Evolutionary conservation across 2,797 vertebrate species (phyloP), one percentile per base, ranked within the genome.

Genomic region (Muscicapa comitata): DNA sequence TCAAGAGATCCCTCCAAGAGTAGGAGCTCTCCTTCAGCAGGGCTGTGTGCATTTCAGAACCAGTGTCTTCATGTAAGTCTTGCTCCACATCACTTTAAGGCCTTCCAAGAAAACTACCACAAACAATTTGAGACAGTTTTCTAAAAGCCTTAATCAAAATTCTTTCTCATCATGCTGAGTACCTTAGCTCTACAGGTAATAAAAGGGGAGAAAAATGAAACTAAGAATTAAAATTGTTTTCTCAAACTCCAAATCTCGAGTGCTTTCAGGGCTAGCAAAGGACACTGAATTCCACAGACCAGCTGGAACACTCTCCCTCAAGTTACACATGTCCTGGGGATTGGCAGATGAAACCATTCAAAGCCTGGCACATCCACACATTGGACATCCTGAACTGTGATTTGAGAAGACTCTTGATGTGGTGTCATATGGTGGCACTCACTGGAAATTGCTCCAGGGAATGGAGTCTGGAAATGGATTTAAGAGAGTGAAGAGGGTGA

Each of bases 61-160:
- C 40, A 12, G 14, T 1, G 2, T 18, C 20, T 50, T 74, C 62
- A 21, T 1, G 2, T 0, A 2, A 68, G n/a, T 51, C 45, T 25
- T 74, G 43, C 40, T 67, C 70, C 4, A 1, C 70, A 33, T 11
- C 2, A 0, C 53, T 47, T 48, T 1, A 1, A 55, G 37, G 21
- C 59, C 26, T n/a, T 68, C 59, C 51, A 73, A 62, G 26, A 76
- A 93, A 93, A 73, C 24, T 26, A 68, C 4, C 6, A 4, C 51
- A 43, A 68, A 59, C 23, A 26, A 20, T 19, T 4, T 45, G 24
- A 82, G 33, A 33, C 65, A 47, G 14, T 11, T n/a, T 67, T 65
- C 40, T 20, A 7, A 21, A 81, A 89, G n/a, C 17, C 33, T 29
- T 31, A 45, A 51, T 37, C 67, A 57, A 88, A 88, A 38, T 18